Percentiles rank a stretch among this genome's conserved stretches.
Evolutionary conservation across 2,888 invertebrate genomes (phyloP).

Genomic region (Cataglyphis cursor): DNA sequence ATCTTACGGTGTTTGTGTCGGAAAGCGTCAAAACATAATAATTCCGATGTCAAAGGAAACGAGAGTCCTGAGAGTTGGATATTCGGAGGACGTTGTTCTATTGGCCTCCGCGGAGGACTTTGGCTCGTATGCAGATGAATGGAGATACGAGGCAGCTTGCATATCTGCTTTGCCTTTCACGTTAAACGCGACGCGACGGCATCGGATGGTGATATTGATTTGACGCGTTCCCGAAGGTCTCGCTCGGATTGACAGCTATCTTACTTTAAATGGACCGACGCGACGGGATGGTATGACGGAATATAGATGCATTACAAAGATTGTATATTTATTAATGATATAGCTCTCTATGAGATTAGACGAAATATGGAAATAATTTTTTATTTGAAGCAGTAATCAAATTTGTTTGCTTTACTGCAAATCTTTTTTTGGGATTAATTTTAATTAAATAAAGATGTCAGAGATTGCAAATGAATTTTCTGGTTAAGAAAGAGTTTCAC

Average conservation of each 20-base stretch:
- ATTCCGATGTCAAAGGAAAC: slow-evolving; percentile 40
- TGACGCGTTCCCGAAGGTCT: slow-evolving; percentile 34
- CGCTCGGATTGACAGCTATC: slow-evolving; percentile 49
- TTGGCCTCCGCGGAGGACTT: slow-evolving; percentile 47
- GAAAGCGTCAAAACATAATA: slow-evolving; percentile 38
- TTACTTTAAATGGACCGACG: slow-evolving; percentile 33
- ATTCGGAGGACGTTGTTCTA: slow-evolving; percentile 36
- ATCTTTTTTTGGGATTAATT: not conserved
- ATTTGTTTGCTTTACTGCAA: not conserved
- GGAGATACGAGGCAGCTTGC: slow-evolving; percentile 56
- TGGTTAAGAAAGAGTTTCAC: not conserved
- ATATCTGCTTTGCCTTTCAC: slow-evolving; percentile 53
- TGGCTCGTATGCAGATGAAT: slow-evolving; percentile 56
- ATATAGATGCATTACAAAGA: not conserved
- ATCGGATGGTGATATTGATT: slow-evolving; percentile 42
- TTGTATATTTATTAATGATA: not conserved
- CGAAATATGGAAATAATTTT: not conserved
- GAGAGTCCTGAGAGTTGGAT: slow-evolving; percentile 17
- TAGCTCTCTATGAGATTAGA: not conserved
- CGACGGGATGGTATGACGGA: not conserved
- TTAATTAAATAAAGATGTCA: not conserved
- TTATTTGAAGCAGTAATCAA: not conserved
- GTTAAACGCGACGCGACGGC: not conserved
- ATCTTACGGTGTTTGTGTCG: not conserved
- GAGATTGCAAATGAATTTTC: not conserved